Base-by-base conservation (phyloP, 1,140 invertebrate species). In the Neotoxoptera formosana region DNA sequence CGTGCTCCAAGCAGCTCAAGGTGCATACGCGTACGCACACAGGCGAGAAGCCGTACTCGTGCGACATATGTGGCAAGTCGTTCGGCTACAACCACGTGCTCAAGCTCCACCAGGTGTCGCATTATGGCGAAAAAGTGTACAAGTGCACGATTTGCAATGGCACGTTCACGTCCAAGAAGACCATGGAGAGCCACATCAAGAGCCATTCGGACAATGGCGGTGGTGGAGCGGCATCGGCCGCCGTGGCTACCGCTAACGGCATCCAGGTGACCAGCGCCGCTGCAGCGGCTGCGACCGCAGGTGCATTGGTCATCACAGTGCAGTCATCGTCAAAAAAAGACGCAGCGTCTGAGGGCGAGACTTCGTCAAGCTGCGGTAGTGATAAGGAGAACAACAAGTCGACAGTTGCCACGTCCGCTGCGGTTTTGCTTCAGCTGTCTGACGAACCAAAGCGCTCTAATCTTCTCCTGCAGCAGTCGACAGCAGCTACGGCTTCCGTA, bases 121-220 rank as follows among this genome's bases (percentile, higher is more conserved):
- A 99, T 95, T 98, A 98, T 94, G 98, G 98, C 1, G 97, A 98
- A 94, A 98, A 98, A 94, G 98, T 98, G 56, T 98, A 98, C 95
- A 98, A 98, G 94, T 98, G 98, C 95, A 98, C 98, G 0, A 97
- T 98, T 20, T 99, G 98, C 95, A 97, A 98, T 94, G 97, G 98
- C 94, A 98, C 98, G 0, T 98, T 98, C 95, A 98, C 97, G 93
- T 98, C 97, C 7, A 98, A 98, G 95, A 98, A 98, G 94, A 97
- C 97, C 53, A 98, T 98, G 97, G 98, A 98, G 95, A 96, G 97
- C 9, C 98, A 98, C 95, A 98, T 98, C 53, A 98, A 98, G 95
- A 97, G 97, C n/a, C 98, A 98, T 94, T 97, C 97, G 30, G 97
- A 97, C 86, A 86, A 94, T 95, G 25, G 94, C 95, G n/a, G 94